Evolutionary conservation across 2,797 vertebrate species (phyloP).

Genomic region (Tragelaphus oryx): DNA sequence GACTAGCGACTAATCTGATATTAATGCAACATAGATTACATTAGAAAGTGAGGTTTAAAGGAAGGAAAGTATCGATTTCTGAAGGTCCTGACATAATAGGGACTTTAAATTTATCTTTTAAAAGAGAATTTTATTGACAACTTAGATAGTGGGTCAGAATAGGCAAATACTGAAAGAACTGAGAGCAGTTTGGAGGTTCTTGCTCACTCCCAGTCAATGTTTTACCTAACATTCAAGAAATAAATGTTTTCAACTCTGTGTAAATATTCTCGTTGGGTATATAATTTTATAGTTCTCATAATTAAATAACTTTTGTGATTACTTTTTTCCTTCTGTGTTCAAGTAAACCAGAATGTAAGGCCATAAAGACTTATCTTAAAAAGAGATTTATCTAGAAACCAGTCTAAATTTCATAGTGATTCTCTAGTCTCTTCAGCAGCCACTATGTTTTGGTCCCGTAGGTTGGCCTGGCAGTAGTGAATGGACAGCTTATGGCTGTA

Average conservation of each 20-base stretch:
- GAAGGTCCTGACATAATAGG: not conserved
- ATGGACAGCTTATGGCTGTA: constrained; percentile 98
- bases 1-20: not conserved
- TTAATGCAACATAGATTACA: too few relatives aligned
- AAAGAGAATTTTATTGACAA: not conserved
- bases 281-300: not conserved
- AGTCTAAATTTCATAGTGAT: not conserved
- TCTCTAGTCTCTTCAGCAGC: not conserved
- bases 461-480: constrained; percentile 98
- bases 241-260: not conserved
- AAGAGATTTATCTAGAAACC: not conserved
- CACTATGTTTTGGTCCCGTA: constrained; percentile 73
- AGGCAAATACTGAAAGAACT: not conserved
- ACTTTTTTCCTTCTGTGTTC: not conserved
- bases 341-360: not conserved
- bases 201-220: not conserved
- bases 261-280: not conserved
- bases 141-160: not conserved
- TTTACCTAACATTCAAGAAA: constrained; percentile 13
- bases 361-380: not conserved
- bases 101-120: not conserved
- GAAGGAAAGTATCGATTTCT: not conserved
- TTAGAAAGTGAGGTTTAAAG: not conserved
- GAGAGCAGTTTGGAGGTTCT: not conserved
- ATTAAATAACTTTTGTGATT: constrained; percentile 16